phyloP scores from a whole-genome alignment of 2,888 invertebrate genomes.

The Micropterix aruncella region DNA sequence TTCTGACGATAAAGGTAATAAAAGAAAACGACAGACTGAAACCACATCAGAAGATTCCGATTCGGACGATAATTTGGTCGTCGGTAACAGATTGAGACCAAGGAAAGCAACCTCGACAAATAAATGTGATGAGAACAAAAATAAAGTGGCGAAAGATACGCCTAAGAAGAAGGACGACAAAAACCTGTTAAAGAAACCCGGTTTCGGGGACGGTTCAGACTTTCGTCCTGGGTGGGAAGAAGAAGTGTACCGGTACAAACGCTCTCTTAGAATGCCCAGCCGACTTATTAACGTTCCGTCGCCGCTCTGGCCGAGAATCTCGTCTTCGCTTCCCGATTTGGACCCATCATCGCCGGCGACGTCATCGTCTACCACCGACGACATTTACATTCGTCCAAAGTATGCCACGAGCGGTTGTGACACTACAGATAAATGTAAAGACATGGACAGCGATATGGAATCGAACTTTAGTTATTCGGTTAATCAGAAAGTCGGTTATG shows the following conservation, averaged over 20 bases:
- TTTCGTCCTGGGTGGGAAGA: slow-evolving; percentile 74
- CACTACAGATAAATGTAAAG: slow-evolving; percentile 24
- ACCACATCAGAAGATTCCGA: not conserved
- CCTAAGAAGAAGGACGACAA: slow-evolving; percentile 25
- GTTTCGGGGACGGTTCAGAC: slow-evolving; percentile 55
- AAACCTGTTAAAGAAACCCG: slow-evolving; percentile 33
- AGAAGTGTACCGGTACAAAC: slow-evolving; percentile 69
- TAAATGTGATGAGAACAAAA: slow-evolving; percentile 10
- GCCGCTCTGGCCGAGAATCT: slow-evolving; percentile 50
- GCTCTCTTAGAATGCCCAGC: slow-evolving; percentile 68
- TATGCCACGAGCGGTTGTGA: slow-evolving; percentile 6
- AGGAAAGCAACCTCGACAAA: slow-evolving; percentile 14
- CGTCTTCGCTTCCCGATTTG: slow-evolving; percentile 64
- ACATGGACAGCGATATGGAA: slow-evolving; percentile 49
- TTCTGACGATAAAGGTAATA: slow-evolving; percentile 19
- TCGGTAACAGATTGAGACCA: slow-evolving; percentile 11
- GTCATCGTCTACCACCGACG: slow-evolving; percentile 46
- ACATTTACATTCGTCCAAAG: slow-evolving; percentile 26
- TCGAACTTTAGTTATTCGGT: slow-evolving; percentile 51
- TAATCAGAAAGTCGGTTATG: slow-evolving; percentile 40
- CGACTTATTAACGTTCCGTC: slow-evolving; percentile 69
- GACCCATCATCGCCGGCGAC: slow-evolving; percentile 61
- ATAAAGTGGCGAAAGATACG: slow-evolving; percentile 26
- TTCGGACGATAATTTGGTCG: not conserved
- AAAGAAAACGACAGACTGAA: slow-evolving; percentile 7